These are phyloP conservation scores for Squalus acanthias DNA, from an alignment of 2,797 vertebrate genomes.

Conservation along the genomic window DNA sequence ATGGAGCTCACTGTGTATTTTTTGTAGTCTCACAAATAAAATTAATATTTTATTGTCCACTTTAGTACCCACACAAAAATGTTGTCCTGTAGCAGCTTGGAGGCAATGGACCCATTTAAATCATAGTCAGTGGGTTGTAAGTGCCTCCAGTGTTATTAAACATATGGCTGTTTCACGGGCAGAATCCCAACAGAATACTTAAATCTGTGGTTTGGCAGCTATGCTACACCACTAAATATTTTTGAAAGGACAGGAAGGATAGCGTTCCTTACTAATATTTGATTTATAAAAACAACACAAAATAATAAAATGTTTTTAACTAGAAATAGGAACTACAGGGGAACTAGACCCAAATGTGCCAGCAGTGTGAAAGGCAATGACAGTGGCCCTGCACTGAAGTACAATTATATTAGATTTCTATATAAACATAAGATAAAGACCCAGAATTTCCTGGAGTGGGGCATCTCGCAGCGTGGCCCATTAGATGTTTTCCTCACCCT, in stretches of 20 bases:
- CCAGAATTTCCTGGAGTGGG: neutral
- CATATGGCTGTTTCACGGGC: neutral
- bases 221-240: neutral
- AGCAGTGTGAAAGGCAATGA: neutral
- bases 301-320: slow-evolving; percentile 6
- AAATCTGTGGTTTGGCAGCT: neutral
- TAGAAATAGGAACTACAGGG: neutral
- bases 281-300: neutral
- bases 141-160: neutral
- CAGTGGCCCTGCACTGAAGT: neutral
- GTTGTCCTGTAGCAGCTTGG: neutral
- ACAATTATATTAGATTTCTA: neutral
- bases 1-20: neutral
- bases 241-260: slow-evolving; percentile 5
- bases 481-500: neutral
- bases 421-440: neutral
- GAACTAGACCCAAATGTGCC: neutral
- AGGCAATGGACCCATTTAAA: neutral
- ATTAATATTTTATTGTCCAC: neutral
- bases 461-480: neutral
- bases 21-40: neutral
- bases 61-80: neutral
- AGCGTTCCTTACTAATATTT: neutral
- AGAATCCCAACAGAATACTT: slow-evolving; percentile 3
- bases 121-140: neutral